Conservation (phyloP, 2,888 invertebrate species). For the Phalera bucephala region DNA sequence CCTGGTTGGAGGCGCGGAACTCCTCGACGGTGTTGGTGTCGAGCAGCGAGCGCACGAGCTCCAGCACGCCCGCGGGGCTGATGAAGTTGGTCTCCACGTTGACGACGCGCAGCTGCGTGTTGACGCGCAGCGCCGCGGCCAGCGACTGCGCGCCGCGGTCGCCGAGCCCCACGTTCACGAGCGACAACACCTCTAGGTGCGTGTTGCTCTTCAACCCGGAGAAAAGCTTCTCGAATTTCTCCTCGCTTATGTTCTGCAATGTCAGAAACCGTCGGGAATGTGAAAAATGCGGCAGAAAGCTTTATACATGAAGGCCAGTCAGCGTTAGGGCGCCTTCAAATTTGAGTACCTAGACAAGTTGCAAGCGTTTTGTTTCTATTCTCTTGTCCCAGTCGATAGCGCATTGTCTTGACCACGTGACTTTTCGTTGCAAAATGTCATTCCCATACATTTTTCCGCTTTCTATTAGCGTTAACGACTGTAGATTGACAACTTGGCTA, state of each 20-base stretch:
- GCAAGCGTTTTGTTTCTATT: no score
- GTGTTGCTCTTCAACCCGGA: constrained; percentile 95
- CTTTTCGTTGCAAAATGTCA: no score
- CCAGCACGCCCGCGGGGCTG: constrained; percentile 93
- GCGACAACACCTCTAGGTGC: constrained; percentile 93
- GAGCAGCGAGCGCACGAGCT: constrained; percentile 93
- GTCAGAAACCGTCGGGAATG: no score
- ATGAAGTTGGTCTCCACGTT: constrained; percentile 99
- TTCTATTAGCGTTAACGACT: no score
- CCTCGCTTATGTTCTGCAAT: constrained; percentile 96
- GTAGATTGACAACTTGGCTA: no score
- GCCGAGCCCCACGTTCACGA: constrained; percentile 96
- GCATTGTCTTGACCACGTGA: no score
- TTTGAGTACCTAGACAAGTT: no score
- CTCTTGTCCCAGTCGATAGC: no score
- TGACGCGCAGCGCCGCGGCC: constrained; percentile 92
- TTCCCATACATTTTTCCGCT: no score
- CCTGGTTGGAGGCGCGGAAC: constrained; percentile 99
- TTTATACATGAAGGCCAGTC: no score
- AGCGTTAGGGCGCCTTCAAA: no score
- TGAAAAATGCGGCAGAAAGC: no score
- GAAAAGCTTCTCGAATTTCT: constrained; percentile 95
- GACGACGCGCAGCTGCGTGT: constrained; percentile 91
- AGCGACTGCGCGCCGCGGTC: constrained; percentile 93
- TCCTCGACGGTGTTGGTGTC: constrained; percentile 95